Base-by-base conservation (phyloP, 2,888 invertebrate species). In the Acronicta psi region DNA sequence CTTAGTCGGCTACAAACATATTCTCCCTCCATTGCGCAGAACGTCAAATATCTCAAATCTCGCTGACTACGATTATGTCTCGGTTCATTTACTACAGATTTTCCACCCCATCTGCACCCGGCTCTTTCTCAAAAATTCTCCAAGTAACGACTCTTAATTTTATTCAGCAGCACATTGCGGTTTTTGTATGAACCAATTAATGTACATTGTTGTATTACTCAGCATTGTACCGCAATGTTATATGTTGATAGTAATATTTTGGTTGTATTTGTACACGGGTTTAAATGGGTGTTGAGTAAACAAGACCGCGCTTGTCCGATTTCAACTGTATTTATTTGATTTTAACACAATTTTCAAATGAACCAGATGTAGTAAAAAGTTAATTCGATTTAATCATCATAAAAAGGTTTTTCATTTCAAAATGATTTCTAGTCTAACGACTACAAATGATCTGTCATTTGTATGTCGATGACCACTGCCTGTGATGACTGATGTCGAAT, bases 51-150 rank as follows among this genome's bases (percentile, higher is more conserved):
- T 18, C 37, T 42, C 16, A 29, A 17, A 14, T 43, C 17, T 20
- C 34, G 41, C 49, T 60, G 37, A 44, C 47, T 41, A n/a, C 25
- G 37, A 44, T 41, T 40, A 49, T 10, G 23, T 23, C 47, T 31
- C 31, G 17, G 50, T 68, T 45, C 61, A 68, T 68, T 67, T 45
- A 17, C 20, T 49, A 31, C 17, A 67, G 16, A 42, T 37, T 59
- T 45, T 66, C 41, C 43, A 66, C 16, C 7, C 45, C 50, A 14
- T n/a, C 37, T 31, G 44, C 43, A 44, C 4, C 25, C 34, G 13
- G 34, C 43, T 20, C n/a, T 38, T 8, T 13, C 31, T 37, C n/a
- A 31, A 31, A 64, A 16, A 38, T 46, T 59, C 9, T 23, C 8
- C 13, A 34, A 43, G 11, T 29, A 18, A 31, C 11, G 18, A 16